Conservation (phyloP, 1,140 invertebrate genomes). For the Whitmania pigra region DNA sequence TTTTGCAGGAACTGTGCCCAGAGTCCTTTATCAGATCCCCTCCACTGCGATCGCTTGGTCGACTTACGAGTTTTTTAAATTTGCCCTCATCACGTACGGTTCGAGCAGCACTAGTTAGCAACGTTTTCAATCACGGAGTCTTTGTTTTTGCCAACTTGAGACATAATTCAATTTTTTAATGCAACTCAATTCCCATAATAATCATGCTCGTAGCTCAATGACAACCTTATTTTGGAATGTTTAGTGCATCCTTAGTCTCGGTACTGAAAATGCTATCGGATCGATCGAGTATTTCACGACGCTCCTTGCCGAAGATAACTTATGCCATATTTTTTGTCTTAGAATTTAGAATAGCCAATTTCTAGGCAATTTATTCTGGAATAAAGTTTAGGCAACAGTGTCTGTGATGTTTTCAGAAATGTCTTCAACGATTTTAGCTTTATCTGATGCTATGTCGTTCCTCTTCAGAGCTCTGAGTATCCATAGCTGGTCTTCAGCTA, state of each 20-base stretch:
- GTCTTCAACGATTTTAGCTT: neutral
- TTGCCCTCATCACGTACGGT: neutral
- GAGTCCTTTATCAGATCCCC: conserved; percentile 90
- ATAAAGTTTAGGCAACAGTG: neutral
- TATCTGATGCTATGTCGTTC: neutral
- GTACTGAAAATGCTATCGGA: no score
- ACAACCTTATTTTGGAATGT: neutral
- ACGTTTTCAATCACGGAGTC: neutral
- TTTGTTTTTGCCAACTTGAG: neutral
- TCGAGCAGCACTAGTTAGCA: neutral
- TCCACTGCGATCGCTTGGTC: conserved; percentile 98
- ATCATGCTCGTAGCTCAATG: neutral
- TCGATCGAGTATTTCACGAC: no score
- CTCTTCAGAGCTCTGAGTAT: neutral
- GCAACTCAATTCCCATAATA: neutral
- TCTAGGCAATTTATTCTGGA: no score
- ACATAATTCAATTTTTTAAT: neutral
- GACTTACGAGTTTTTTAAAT: conserved; percentile 69
- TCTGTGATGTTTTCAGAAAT: neutral
- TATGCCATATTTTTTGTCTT: neutral
- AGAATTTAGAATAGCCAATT: no score
- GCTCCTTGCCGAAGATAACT: neutral
- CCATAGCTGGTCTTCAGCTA: neutral
- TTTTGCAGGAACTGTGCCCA: conserved; percentile 64
- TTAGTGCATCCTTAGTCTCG: no score